Evolutionary conservation across 2,113 vertebrate genomes (phyloP), one percentile per base, ranked within the genome.

Genomic region (Lathamus discolor): DNA sequence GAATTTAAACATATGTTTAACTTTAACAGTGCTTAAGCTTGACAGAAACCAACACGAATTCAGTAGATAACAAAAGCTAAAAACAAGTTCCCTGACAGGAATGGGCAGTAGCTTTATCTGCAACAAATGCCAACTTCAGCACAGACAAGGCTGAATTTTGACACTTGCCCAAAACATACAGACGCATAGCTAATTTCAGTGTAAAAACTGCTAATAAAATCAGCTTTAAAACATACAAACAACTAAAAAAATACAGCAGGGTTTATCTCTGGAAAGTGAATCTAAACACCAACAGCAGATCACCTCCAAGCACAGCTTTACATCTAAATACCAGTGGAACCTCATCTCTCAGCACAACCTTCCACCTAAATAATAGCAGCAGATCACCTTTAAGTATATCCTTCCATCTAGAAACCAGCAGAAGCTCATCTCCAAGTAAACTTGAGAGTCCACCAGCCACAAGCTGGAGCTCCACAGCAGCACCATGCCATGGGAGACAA

Each of bases 401-500:
- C 6, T 59, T 24, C 33, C 57, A 35, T 35, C 33, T 35, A 10
- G 57, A 59, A 23, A 59, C 13, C 9, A 24, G 13, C 57, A 35
- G 33, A 35, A 59, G 20, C 57, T 35, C 22, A n/a, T 23, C 57
- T 59, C 33, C 13, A 23, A 35, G 57, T 8, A 24, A 22, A 35
- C 6, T 22, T 23, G 1, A 55, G 16, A 19, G 13, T 11, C n/a
- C 41, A 15, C 28, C 41, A 7, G 11, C 8, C 3, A 0, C 12
- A 59, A 13, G 9, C 57, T 35, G 22, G 33, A 59, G 0, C 27
- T 8, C 39, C 20, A 1, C 39, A 31, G 54, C 11, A 24, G 4
- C 0, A 0, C 8, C 6, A 1, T 5, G 7, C 7, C 8, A 5
- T 7, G 8, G 43, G 1, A 17, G 2, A 0, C 25, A 27, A 19